Conservation (phyloP, 2,888 invertebrate genomes). For the Leucophenga maculata region DNA sequence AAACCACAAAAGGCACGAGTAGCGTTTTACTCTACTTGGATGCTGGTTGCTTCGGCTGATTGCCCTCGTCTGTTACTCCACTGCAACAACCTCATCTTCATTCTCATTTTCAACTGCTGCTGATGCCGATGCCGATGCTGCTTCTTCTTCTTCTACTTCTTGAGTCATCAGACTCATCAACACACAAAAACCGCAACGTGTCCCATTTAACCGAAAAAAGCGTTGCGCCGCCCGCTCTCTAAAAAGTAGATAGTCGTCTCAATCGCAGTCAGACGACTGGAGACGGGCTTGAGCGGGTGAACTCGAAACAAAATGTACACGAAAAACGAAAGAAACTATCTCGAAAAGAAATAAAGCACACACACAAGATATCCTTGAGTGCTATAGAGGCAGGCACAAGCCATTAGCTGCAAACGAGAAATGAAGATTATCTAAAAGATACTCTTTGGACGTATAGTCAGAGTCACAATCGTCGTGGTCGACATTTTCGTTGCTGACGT, state of each 20-base stretch:
- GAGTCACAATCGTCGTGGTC: background rate
- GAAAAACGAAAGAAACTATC: conserved; percentile 19
- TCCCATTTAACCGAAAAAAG: conserved; percentile 55
- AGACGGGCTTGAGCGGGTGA: background rate
- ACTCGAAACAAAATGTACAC: background rate
- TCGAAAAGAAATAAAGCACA: conserved; percentile 22
- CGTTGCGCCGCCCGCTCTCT: conserved; percentile 13
- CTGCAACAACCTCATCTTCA: background rate
- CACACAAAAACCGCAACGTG: conserved; percentile 61
- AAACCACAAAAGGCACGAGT: conserved; percentile 31
- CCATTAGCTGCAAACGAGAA: conserved; percentile 64
- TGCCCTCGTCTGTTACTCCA: background rate
- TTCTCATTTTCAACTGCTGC: background rate
- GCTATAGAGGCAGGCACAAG: conserved; percentile 40
- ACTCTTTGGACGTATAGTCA: conserved; percentile 32
- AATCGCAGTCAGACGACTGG: background rate
- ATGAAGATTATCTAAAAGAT: conserved; percentile 64
- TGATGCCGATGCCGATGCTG: conserved; percentile 3
- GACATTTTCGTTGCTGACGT: too few species aligned
- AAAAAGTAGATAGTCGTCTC: background rate
- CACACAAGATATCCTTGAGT: conserved; percentile 26
- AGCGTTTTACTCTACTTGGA: background rate
- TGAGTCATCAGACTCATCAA: conserved; percentile 51
- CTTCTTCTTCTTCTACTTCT: conserved; percentile 35
- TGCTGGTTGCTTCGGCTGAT: conserved; percentile 13